A percentile compares a stretch with the other conserved stretches of the same genome.
These are phyloP conservation scores for Falco concolor DNA, from an alignment of 2,797 vertebrate genomes.

Conservation along the genomic window DNA sequence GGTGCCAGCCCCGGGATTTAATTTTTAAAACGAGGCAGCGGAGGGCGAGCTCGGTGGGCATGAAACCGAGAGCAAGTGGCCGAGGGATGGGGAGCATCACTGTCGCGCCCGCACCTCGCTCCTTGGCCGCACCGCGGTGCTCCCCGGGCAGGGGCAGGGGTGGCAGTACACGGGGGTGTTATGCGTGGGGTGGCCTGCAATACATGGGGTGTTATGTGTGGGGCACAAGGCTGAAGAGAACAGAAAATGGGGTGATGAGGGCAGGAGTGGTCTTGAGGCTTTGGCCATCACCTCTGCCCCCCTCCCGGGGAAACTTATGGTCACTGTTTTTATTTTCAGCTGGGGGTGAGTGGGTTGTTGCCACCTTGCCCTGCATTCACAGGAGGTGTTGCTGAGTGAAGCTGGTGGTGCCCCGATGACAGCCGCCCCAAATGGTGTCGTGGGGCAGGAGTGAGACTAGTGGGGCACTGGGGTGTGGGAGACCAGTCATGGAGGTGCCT, in stretches of 20 bases:
- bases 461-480: background rate
- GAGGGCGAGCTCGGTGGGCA: background rate
- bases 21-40: background rate
- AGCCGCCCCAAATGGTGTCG: fast-evolving
- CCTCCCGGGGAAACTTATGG: background rate
- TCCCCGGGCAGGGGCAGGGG: background rate
- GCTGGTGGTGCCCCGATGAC: background rate
- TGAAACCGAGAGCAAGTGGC: background rate
- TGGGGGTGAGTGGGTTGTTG: background rate
- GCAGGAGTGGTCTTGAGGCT: background rate
- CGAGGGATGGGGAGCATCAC: background rate
- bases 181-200: background rate
- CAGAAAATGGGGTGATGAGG: background rate
- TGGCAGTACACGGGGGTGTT: too few species aligned
- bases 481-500: fast-evolving
- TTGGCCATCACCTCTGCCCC: background rate
- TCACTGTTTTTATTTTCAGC: background rate
- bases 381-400: background rate
- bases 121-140: background rate
- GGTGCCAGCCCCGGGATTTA: background rate
- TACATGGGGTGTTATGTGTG: background rate
- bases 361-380: background rate
- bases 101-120: background rate
- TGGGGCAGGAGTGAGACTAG: background rate
- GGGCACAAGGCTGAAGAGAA: background rate